Base-by-base conservation (phyloP, 2,888 invertebrate species). In the Lochmaea capreae region DNA sequence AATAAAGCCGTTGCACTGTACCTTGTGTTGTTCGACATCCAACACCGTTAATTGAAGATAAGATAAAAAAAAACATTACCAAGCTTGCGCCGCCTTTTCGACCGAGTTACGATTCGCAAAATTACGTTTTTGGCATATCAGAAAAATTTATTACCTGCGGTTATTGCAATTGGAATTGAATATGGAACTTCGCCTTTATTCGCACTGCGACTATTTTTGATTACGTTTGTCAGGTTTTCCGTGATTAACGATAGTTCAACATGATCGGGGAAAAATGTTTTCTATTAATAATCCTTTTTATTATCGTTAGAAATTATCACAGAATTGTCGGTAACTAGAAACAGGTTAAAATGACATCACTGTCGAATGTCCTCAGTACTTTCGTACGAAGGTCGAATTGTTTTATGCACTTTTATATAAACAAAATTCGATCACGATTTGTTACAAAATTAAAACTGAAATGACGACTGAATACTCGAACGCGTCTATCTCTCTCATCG, bases 91-190 rank as follows among this genome's bases (percentile, higher is more conserved):
- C 70, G 72, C 70, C 49, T 43, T 67, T 67, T 49, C 18, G 14
- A 46, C n/a, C 73, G 77, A 78, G 78, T 79, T 78, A 79, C 72
- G 78, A 69, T 72, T 74, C 67, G 76, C 77, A 73, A 79, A 79
- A 79, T 79, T 79, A 77, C 78, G 76, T 78, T 79, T 59, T 78
- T 77, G 75, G 73, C 74, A 76, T 76, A 61, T 26, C 67, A 43
- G 68, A 74, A 52, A 74, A 74, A 76, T 74, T 76, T 76, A 72
- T 65, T 42, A 26, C 71, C 57, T 67, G 59, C 59, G 67, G 42
- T 22, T 57, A 61, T 67, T 59, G 67, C 49, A 2, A 62, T 16
- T 42, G 43, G 33, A 39, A 65, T 63, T 43, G 33, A 43, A 62
- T 65, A 65, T 5, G 65, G 49, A 16, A 26, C 18, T 42, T 39